Base-by-base conservation (phyloP, 2,888 invertebrate genomes). In the Ctenicera cuprea region DNA sequence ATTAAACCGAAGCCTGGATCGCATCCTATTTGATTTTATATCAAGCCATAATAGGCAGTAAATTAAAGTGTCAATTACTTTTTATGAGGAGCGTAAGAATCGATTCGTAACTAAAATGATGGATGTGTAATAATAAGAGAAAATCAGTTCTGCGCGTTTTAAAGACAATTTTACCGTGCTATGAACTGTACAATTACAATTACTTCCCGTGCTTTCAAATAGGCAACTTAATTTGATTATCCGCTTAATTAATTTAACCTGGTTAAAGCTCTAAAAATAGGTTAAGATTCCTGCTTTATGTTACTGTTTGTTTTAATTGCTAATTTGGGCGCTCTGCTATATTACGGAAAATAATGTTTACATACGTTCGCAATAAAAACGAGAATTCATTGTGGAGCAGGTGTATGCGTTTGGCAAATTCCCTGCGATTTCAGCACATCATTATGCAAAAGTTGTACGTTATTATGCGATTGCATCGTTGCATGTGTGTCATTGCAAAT, bases 221-320 rank as follows among this genome's bases (percentile, higher is more conserved):
- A 20, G 20, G 7, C 59, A n/a, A 59, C 59, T 71, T 59, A 66
- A 72, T 72, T 72, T 66, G 65, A 72, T 72, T 65, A 65, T 66
- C 26, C 37, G 16, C 48, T 66, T 72, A 72, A 73, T 73, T 73
- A 67, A 73, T 52, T 41, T 45, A 57, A 67, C 73, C 68, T 68
- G 63, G 67, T 73, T 68, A 68, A 57, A 68, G 50, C 54, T 54
- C 54, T 63, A 73, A 73, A 73, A 68, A 68, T 73, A 63, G 54
- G 41, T 8, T 33, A 59, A 57, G 38, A 59, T 68, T 63, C 52
- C 63, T 68, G 50, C 45, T 72, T 71, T 62, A 67, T 61, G 72
- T 38, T 54, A 30, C 41, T 66, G 66, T 61, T 73, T 43, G 63
- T 22, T 68, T 68, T 68, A 73, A 73, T 62, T 68, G 73, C 52